Percentiles rank a stretch among this genome's conserved stretches.
phyloP scores from a whole-genome alignment of 2,888 invertebrate species.

The Andrena minutula region DNA sequence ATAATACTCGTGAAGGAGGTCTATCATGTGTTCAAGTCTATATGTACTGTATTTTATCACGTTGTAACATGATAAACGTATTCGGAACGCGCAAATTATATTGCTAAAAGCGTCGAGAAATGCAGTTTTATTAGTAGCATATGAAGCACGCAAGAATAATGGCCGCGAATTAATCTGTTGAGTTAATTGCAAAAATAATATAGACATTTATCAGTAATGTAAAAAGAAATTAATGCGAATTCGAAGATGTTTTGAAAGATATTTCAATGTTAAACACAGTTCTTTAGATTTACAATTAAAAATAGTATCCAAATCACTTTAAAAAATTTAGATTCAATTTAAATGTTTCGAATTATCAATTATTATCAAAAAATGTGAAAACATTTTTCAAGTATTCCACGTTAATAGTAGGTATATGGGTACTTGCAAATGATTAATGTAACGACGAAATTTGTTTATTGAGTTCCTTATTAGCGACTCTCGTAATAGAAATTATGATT shows the following conservation, averaged over 20 bases:
- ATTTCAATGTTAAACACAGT: not conserved
- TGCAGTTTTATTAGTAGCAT: constrained; percentile 27
- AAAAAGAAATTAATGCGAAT: not conserved
- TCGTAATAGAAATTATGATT: not conserved
- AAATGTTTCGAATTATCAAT: no score
- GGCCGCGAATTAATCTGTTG: not conserved
- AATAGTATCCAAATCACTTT: no score
- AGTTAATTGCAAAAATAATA: not conserved
- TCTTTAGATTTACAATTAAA: no score
- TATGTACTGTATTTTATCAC: constrained; percentile 39
- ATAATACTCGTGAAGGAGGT: constrained; percentile 17
- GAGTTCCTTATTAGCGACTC: not conserved
- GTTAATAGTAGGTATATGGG: no score
- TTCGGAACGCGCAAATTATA: constrained; percentile 50
- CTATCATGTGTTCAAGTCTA: constrained; percentile 25
- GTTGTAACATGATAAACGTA: constrained; percentile 43
- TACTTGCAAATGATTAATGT: no score
- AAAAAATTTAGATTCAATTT: no score
- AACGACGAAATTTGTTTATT: not conserved
- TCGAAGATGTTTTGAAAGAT: not conserved
- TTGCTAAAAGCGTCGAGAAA: constrained; percentile 36
- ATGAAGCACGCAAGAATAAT: constrained; percentile 2
- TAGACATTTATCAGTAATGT: not conserved
- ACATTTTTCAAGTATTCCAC: no score
- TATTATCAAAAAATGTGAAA: no score